A percentile compares a stretch with the other conserved stretches of the same genome.
Evolutionary conservation across 2,797 vertebrate species (phyloP).

Genomic region (Molossus alvarezi): DNA sequence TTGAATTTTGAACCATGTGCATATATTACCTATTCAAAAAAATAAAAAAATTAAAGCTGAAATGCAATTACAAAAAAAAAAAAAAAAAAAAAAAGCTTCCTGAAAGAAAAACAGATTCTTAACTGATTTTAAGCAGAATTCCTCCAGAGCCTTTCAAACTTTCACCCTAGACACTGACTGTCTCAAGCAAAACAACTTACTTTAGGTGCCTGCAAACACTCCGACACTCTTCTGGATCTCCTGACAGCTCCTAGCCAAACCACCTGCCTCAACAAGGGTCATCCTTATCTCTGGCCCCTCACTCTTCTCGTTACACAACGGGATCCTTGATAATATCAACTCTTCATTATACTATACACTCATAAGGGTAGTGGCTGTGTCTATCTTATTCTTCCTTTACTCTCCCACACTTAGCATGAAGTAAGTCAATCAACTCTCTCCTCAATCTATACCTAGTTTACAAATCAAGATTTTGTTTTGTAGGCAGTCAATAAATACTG

Average conservation of each 20-base stretch:
- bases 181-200: constrained; percentile 19
- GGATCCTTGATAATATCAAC: background rate
- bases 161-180: background rate
- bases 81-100: background rate
- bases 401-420: background rate
- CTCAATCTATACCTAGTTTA: constrained; percentile 39
- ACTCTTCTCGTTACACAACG: background rate
- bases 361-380: constrained; percentile 40
- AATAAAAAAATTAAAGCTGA: constrained; percentile 71
- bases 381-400: constrained; percentile 51
- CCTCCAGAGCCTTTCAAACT: background rate
- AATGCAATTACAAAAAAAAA: constrained; percentile 36
- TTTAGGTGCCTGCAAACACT: constrained; percentile 34
- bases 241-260: background rate
- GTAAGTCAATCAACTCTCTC: constrained; percentile 3
- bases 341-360: background rate
- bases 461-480: constrained; percentile 62
- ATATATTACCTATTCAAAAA: constrained; percentile 74
- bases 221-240: background rate
- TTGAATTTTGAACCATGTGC: constrained; percentile 74
- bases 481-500: constrained; percentile 18
- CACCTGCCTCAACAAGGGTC: background rate
- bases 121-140: constrained; percentile 62
- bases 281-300: background rate
- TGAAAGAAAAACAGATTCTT: constrained; percentile 43